These are phyloP conservation scores for Pyrocoelia pectoralis DNA, from an alignment of 2,888 invertebrate genomes.

Conservation along the genomic window DNA sequence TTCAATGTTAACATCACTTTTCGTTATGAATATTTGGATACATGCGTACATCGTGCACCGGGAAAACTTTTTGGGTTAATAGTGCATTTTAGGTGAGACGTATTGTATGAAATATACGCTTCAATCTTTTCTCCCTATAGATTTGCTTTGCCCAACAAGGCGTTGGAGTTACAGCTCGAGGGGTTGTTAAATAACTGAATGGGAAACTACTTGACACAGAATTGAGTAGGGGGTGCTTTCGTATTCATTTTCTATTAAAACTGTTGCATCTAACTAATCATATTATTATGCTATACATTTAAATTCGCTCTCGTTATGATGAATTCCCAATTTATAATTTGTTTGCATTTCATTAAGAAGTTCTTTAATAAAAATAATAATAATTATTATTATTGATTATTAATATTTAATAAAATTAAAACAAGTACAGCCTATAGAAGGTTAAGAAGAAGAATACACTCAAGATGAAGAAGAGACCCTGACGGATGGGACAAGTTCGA, in stretches of 20 bases:
- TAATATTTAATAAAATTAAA: too few species aligned
- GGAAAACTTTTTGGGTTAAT: background rate
- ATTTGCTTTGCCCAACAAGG: slow-evolving; percentile 11
- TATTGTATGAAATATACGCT: slow-evolving; percentile 1
- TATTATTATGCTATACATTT: too few species aligned
- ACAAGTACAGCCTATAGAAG: too few species aligned
- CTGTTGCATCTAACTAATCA: slow-evolving; percentile 9
- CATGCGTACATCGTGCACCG: background rate
- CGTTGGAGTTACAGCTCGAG: slow-evolving; percentile 8
- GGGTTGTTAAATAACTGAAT: slow-evolving; percentile 11
- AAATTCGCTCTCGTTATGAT: too few species aligned
- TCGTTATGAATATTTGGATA: background rate
- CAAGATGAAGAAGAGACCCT: too few species aligned
- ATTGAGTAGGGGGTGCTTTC: slow-evolving; percentile 8
- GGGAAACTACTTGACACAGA: slow-evolving; percentile 11
- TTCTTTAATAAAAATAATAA: too few species aligned
- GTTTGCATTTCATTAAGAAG: too few species aligned
- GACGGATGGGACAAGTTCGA: too few species aligned
- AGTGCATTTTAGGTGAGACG: background rate
- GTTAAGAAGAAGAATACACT: too few species aligned
- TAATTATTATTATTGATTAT: too few species aligned
- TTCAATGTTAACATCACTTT: background rate
- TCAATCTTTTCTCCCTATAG: slow-evolving; percentile 7
- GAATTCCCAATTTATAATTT: too few species aligned
- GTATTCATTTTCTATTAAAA: slow-evolving; percentile 11